These are phyloP conservation scores for Leistus spinibarbis DNA, from an alignment of 2,888 invertebrate genomes.

Conservation along the genomic window DNA sequence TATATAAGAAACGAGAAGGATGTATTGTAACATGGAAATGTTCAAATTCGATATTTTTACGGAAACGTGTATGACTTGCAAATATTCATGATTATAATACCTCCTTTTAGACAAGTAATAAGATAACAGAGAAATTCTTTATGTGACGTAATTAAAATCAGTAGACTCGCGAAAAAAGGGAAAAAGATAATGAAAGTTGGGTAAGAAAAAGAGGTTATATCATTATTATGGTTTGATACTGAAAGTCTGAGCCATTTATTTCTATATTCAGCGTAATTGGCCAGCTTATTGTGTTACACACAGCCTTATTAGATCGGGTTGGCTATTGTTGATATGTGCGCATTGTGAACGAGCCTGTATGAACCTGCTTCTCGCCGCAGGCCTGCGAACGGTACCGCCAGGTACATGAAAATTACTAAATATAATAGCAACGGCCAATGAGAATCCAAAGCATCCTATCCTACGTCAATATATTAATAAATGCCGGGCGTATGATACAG, in stretches of 20 bases:
- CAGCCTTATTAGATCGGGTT: slow-evolving; percentile 39
- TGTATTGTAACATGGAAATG: no score
- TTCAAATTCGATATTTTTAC: no score
- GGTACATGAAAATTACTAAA: slow-evolving; percentile 18
- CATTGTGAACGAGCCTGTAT: slow-evolving; percentile 13
- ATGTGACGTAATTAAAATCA: slow-evolving; percentile 18
- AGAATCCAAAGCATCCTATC: not conserved
- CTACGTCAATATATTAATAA: slow-evolving; percentile 16
- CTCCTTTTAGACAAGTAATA: no score
- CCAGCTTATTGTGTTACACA: slow-evolving; percentile 41
- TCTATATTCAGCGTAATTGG: slow-evolving; percentile 41
- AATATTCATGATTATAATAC: no score
- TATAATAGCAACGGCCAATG: slow-evolving; percentile 26
- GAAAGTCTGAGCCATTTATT: slow-evolving; percentile 36
- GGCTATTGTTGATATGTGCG: slow-evolving; percentile 31
- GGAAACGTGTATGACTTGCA: no score
- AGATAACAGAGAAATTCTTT: slow-evolving; percentile 7
- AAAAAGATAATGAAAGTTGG: not conserved
- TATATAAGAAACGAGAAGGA: no score
- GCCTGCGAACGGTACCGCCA: slow-evolving; percentile 9
- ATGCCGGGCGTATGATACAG: not conserved
- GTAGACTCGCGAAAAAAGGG: not conserved
- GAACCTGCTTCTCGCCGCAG: slow-evolving; percentile 17
- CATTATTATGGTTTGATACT: slow-evolving; percentile 33
- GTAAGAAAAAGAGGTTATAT: not conserved